These are phyloP conservation scores for Hippopotamus amphibius DNA, from an alignment of 2,113 vertebrate species.

Conservation along the genomic window DNA sequence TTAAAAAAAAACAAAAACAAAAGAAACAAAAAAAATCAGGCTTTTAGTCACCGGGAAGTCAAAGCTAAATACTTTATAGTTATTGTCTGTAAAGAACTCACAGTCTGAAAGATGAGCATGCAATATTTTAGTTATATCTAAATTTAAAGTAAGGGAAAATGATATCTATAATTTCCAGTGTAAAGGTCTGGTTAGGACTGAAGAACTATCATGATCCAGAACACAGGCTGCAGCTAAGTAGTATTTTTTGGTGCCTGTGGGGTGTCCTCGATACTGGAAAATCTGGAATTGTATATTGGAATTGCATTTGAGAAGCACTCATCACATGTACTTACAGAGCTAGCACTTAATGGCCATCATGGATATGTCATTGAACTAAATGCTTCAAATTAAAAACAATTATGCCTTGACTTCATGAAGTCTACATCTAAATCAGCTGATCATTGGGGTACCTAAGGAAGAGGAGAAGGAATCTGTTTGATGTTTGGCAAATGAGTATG, in stretches of 20 bases:
- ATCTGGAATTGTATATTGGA: background rate
- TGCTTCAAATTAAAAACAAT: background rate
- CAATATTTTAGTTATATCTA: background rate
- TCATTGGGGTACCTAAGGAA: background rate
- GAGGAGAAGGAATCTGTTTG: background rate
- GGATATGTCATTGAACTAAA: background rate
- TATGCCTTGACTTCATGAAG: background rate
- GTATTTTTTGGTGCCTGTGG: background rate
- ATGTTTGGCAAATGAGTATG: background rate
- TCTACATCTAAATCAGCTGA: background rate
- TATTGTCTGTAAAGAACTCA: background rate
- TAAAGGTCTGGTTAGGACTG: background rate
- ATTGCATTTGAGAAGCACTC: background rate
- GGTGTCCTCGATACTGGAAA: background rate
- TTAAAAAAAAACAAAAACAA: no score
- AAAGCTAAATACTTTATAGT: background rate
- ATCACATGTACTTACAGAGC: background rate
- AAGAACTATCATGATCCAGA: background rate
- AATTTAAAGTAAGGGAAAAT: background rate
- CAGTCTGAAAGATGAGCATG: background rate
- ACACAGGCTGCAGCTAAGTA: background rate
- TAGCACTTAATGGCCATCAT: background rate
- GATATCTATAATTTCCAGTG: background rate
- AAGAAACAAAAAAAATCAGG: no score
- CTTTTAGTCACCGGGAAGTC: background rate